Conservation (phyloP, 2,888 invertebrate genomes). For the Drosophila monieri region DNA sequence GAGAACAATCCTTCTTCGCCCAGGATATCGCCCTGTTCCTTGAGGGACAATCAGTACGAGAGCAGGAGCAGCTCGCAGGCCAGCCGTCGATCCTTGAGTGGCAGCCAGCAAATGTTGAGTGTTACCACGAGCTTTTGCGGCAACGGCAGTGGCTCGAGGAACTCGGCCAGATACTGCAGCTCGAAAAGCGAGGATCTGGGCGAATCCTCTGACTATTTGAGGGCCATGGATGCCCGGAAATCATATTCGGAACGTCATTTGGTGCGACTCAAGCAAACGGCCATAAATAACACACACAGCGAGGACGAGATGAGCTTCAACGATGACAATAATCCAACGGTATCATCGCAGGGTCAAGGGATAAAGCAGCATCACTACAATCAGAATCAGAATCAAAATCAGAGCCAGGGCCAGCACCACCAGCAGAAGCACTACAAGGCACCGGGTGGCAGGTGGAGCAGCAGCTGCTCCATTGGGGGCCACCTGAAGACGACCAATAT, state of each 20-base stretch:
- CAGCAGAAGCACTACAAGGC: slow-evolving; percentile 31
- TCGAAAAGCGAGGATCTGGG: slow-evolving; percentile 82
- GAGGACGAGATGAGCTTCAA: slow-evolving; percentile 82
- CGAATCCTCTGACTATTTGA: slow-evolving; percentile 75
- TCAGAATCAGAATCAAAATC: slow-evolving; percentile 6
- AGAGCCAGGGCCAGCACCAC: slow-evolving; percentile 9
- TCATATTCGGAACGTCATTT: slow-evolving; percentile 83
- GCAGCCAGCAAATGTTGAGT: slow-evolving; percentile 70
- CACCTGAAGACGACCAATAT: slow-evolving; percentile 83
- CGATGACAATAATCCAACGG: slow-evolving; percentile 82
- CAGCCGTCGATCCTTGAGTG: slow-evolving; percentile 68
- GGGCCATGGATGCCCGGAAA: slow-evolving; percentile 81
- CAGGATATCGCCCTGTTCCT: slow-evolving; percentile 79
- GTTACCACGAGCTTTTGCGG: slow-evolving; percentile 79
- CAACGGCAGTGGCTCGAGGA: slow-evolving; percentile 52
- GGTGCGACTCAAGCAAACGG: slow-evolving; percentile 82
- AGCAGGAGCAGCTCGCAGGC: slow-evolving; percentile 71
- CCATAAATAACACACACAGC: slow-evolving; percentile 82
- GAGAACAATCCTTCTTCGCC: slow-evolving; percentile 76
- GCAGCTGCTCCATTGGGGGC: slow-evolving; percentile 81
- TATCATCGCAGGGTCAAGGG: slow-evolving; percentile 41
- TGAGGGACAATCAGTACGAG: slow-evolving; percentile 82
- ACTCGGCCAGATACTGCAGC: slow-evolving; percentile 77
- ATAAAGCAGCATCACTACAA: slow-evolving; percentile 47
- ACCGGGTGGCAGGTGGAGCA: slow-evolving; percentile 73